A percentile compares a stretch with the other conserved stretches of the same genome.
phyloP scores from a whole-genome alignment of 2,888 invertebrate genomes.

The Acleris literana region DNA sequence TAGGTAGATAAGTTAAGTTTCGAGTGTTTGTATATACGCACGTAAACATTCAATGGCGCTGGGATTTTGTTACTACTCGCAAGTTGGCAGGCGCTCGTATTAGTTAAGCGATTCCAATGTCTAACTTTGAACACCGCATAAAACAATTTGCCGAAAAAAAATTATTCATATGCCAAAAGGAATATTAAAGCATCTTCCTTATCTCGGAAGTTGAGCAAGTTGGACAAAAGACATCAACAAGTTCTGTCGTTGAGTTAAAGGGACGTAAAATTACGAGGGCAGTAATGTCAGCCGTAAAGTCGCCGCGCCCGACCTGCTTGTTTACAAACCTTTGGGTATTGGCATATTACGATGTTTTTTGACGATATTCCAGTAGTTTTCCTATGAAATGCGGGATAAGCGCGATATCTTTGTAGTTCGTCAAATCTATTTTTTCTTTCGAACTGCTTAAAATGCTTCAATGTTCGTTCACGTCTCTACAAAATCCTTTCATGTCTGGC shows the following conservation, averaged over 20 bases:
- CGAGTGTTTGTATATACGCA: too few relatives aligned
- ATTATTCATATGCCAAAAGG: slow-evolving; percentile 34
- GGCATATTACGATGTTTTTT: too few relatives aligned
- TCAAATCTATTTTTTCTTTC: too few relatives aligned
- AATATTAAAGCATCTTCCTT: slow-evolving; percentile 35
- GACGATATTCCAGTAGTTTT: too few relatives aligned
- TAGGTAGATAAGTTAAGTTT: too few relatives aligned
- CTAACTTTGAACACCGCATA: slow-evolving; percentile 24
- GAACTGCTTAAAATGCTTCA: too few relatives aligned
- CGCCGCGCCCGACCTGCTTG: slow-evolving; percentile 29
- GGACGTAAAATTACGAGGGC: slow-evolving; percentile 75
- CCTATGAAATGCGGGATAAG: too few relatives aligned
- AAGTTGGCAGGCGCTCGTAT: background rate
- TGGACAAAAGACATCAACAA: slow-evolving; percentile 69
- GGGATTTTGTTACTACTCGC: too few relatives aligned
- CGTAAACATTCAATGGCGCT: too few relatives aligned
- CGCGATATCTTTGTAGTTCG: too few relatives aligned
- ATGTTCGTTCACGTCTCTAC: too few relatives aligned
- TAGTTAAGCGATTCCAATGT: slow-evolving; percentile 16
- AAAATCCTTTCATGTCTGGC: slow-evolving; percentile 29
- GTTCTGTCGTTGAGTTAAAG: slow-evolving; percentile 75
- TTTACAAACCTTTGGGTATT: too few relatives aligned
- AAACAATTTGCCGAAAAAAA: slow-evolving; percentile 33
- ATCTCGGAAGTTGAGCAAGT: slow-evolving; percentile 42
- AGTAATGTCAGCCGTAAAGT: slow-evolving; percentile 65